phyloP scores from a whole-genome alignment of 2,113 vertebrate genomes.

The Tympanuchus pallidicinctus region DNA sequence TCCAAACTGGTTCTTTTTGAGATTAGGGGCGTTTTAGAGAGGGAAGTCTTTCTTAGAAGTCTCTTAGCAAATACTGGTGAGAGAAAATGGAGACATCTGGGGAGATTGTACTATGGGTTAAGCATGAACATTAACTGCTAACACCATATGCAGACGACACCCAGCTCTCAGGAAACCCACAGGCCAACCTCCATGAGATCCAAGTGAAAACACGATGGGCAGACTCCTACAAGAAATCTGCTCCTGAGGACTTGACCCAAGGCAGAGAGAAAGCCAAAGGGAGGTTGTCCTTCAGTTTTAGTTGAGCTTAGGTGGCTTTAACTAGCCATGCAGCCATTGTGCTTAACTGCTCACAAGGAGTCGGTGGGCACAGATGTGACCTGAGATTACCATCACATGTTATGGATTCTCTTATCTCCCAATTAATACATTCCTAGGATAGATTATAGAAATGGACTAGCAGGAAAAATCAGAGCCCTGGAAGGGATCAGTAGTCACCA shows the following conservation, averaged over 20 bases:
- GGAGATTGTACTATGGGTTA: background rate
- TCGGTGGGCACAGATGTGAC: background rate
- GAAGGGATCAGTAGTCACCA: background rate
- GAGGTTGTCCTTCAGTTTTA: background rate
- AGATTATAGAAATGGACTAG: background rate
- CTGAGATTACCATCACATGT: background rate
- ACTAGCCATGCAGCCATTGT: background rate
- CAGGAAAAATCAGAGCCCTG: background rate
- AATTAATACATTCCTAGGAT: background rate
- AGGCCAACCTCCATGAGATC: background rate
- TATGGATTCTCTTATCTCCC: background rate
- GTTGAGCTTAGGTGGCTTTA: background rate
- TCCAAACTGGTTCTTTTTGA: background rate
- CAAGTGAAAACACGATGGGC: background rate
- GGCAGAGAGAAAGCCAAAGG: background rate
- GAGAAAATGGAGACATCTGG: background rate
- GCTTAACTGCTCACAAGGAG: background rate
- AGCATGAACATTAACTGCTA: background rate
- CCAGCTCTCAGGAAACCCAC: rapidly evolving
- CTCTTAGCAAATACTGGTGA: background rate
- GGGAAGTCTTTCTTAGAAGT: background rate
- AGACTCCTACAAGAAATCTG: background rate
- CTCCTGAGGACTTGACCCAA: background rate
- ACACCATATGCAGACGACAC: background rate
- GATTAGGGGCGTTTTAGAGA: background rate